Evolutionary conservation across 2,888 invertebrate genomes (phyloP).

Genomic region (Epinotia ramella): DNA sequence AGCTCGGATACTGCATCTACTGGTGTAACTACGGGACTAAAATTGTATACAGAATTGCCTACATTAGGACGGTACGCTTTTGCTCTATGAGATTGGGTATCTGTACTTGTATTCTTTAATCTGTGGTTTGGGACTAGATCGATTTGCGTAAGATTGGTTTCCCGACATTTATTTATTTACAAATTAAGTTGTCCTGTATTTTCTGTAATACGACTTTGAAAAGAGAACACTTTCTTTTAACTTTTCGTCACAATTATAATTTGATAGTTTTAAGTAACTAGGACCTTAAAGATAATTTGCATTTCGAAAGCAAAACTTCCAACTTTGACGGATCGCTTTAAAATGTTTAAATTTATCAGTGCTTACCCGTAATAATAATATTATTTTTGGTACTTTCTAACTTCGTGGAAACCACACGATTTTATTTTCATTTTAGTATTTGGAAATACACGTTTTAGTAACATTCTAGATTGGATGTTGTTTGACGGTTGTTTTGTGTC

Average conservation of each 20-base stretch:
- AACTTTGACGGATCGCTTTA: conserved; percentile 32
- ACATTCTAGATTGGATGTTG: too few relatives aligned
- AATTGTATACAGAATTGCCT: too few relatives aligned
- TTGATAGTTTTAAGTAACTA: conserved; percentile 12
- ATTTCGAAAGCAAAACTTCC: conserved; percentile 23
- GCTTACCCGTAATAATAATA: conserved; percentile 20
- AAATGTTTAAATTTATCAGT: conserved; percentile 29
- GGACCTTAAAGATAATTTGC: conserved; percentile 16
- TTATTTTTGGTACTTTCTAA: conserved; percentile 22
- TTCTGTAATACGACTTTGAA: not conserved
- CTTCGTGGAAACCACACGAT: not conserved
- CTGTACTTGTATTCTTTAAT: too few relatives aligned
- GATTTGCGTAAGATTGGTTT: too few relatives aligned
- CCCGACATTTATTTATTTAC: not conserved
- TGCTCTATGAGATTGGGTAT: too few relatives aligned
- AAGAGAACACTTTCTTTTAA: not conserved
- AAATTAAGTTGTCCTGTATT: not conserved
- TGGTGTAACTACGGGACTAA: too few relatives aligned
- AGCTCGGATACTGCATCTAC: too few relatives aligned
- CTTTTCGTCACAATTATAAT: conserved; percentile 14
- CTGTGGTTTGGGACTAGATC: too few relatives aligned
- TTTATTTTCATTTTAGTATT: not conserved
- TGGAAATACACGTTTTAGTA: not conserved
- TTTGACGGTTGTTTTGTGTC: too few relatives aligned
- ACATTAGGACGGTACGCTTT: too few relatives aligned